Evolutionary conservation across 2,797 vertebrate genomes (phyloP).

Genomic region (Decapterus maruadsi): DNA sequence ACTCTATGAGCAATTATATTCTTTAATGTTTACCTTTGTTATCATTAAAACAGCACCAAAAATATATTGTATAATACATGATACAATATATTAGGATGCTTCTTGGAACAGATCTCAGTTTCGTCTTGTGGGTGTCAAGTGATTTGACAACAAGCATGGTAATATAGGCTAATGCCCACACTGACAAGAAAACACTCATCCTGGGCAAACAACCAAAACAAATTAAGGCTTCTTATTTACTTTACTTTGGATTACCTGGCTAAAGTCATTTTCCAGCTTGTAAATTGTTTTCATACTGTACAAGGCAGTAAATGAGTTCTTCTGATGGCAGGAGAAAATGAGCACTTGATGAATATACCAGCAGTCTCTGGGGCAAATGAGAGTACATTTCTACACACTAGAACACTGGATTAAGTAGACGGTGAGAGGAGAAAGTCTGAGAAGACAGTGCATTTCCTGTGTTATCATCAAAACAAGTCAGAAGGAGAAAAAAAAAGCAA

Average conservation of each 20-base stretch:
- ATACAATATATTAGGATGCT: constrained; percentile 1
- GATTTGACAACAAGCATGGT: constrained; percentile 46
- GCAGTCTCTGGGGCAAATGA: constrained; percentile 11
- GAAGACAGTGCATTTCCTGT: constrained; percentile 5
- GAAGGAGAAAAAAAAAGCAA: constrained; percentile 6
- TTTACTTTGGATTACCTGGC: constrained; percentile 63
- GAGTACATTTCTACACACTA: constrained; percentile 24
- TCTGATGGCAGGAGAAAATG: constrained; percentile 49
- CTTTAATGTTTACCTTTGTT: background rate
- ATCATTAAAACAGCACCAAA: background rate
- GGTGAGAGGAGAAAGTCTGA: background rate
- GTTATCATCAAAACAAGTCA: background rate
- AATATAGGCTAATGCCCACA: constrained; percentile 35
- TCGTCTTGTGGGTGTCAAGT: constrained; percentile 26
- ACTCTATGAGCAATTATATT: background rate
- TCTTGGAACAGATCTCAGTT: constrained; percentile 25
- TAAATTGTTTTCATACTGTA: constrained; percentile 68
- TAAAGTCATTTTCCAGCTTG: constrained; percentile 55
- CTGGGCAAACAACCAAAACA: constrained; percentile 77
- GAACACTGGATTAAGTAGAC: constrained; percentile 13
- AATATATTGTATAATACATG: too few species aligned
- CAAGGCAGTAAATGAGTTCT: constrained; percentile 62
- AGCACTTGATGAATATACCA: constrained; percentile 35
- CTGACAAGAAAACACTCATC: constrained; percentile 57
- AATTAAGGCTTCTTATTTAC: constrained; percentile 79